Percentiles rank a stretch among this genome's conserved stretches.
Evolutionary conservation across 2,797 vertebrate genomes (phyloP).

Genomic region (Rhynchonycteris naso): DNA sequence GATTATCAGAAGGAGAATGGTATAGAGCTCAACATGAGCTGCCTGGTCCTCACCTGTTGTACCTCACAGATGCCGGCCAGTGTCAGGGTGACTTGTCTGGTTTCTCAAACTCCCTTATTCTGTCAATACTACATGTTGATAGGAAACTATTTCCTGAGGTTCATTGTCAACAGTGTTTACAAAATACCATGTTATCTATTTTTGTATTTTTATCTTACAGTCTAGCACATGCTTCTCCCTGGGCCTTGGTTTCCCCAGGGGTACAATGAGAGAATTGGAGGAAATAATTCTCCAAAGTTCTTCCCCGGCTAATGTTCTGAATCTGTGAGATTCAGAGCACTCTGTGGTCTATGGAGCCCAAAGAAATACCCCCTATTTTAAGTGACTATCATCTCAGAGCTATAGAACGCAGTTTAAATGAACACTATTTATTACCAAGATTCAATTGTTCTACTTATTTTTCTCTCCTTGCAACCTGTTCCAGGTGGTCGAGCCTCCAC

Average conservation of each 20-base stretch:
- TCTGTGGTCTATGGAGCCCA: background rate
- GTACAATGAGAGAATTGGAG: background rate
- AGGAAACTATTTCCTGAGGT: background rate
- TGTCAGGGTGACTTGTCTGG: background rate
- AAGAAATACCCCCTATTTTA: background rate
- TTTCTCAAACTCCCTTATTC: background rate
- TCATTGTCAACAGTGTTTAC: background rate
- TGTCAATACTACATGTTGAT: background rate
- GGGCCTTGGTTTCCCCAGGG: background rate
- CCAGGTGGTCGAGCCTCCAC: background rate
- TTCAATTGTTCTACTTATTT: background rate
- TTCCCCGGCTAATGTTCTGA: background rate
- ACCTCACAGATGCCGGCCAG: background rate
- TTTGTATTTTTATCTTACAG: constrained; percentile 20
- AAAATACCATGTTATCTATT: background rate
- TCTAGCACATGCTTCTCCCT: background rate
- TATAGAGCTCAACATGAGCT: rapidly evolving
- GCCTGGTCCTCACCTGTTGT: rapidly evolving
- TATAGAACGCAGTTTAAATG: background rate
- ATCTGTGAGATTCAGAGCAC: background rate
- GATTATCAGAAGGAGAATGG: background rate
- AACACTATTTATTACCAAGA: background rate
- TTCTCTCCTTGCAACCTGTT: background rate
- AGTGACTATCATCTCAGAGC: background rate
- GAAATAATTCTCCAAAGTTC: background rate